These are phyloP conservation scores for Halotydeus destructor DNA, from an alignment of 1,140 invertebrate genomes.

Conservation along the genomic window DNA sequence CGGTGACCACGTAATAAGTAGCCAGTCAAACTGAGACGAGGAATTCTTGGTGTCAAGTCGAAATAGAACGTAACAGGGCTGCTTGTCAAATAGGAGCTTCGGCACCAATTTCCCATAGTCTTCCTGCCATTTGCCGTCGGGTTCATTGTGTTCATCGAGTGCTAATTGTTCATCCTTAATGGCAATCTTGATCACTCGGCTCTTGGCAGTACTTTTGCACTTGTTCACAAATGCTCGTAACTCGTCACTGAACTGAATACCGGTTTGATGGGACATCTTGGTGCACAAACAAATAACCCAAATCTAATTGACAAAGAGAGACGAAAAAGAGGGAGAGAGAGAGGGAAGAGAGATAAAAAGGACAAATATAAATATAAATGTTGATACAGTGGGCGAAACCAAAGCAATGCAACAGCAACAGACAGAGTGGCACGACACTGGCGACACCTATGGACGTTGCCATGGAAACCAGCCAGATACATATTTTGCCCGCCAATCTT, in stretches of 20 bases:
- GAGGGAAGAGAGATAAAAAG: too few species aligned
- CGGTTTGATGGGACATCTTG: slow-evolving; percentile 52
- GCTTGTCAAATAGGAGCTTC: slow-evolving; percentile 52
- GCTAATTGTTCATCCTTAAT: slow-evolving; percentile 11
- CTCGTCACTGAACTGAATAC: slow-evolving; percentile 33
- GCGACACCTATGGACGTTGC: too few species aligned
- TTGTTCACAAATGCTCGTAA: slow-evolving; percentile 11
- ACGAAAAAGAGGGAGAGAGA: too few species aligned
- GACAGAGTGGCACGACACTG: too few species aligned
- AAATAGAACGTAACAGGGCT: slow-evolving; percentile 83
- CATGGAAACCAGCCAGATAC: too few species aligned
- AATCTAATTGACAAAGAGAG: too few species aligned
- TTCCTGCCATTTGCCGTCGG: slow-evolving; percentile 11
- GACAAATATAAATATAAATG: too few species aligned
- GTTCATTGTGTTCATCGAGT: background rate
- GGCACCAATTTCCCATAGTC: slow-evolving; percentile 48
- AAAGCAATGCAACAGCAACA: too few species aligned
- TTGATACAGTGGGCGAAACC: too few species aligned
- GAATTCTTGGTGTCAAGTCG: slow-evolving; percentile 57
- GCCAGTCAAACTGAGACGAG: slow-evolving; percentile 31
- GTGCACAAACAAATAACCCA: too few species aligned
- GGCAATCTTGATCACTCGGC: slow-evolving; percentile 11
- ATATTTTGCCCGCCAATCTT: too few species aligned
- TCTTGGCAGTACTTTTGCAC: slow-evolving; percentile 3
- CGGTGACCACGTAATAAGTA: slow-evolving; percentile 83